Percentiles rank a stretch among this genome's conserved stretches.
Conservation (phyloP, 2,113 vertebrate species). For the Equus przewalskii region DNA sequence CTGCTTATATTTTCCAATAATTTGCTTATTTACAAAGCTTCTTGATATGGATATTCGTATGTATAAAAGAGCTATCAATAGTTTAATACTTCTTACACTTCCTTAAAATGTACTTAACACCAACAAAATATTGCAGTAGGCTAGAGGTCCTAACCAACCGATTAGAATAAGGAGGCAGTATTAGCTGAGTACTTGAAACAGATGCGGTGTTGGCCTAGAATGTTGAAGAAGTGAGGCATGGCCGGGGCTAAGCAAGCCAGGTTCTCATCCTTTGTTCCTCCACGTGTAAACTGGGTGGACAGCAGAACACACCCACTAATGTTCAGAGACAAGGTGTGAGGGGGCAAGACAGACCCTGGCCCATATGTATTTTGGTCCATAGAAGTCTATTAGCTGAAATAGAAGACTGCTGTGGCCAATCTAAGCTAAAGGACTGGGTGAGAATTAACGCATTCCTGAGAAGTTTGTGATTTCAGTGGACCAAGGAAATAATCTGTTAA, state of each 20-base stretch:
- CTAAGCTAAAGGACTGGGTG: background rate
- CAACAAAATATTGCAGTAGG: accelerated
- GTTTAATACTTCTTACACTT: background rate
- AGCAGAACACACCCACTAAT: background rate
- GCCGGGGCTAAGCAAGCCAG: accelerated
- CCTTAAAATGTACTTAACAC: background rate
- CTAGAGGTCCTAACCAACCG: no score
- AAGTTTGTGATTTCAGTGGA: background rate
- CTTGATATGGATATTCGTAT: background rate
- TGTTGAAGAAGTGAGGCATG: accelerated
- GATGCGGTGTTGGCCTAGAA: accelerated
- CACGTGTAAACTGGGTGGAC: accelerated
- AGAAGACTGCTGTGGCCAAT: background rate
- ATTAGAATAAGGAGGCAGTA: accelerated
- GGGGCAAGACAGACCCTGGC: background rate
- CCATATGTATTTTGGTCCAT: accelerated
- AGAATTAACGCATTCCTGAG: background rate
- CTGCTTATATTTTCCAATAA: background rate
- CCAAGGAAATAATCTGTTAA: background rate
- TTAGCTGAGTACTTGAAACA: no score
- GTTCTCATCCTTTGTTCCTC: accelerated
- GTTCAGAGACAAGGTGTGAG: background rate
- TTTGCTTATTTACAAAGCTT: background rate
- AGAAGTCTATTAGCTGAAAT: background rate
- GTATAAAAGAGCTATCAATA: background rate